phyloP scores from a whole-genome alignment of 2,888 invertebrate genomes.

The Leptogaster cylindrica region DNA sequence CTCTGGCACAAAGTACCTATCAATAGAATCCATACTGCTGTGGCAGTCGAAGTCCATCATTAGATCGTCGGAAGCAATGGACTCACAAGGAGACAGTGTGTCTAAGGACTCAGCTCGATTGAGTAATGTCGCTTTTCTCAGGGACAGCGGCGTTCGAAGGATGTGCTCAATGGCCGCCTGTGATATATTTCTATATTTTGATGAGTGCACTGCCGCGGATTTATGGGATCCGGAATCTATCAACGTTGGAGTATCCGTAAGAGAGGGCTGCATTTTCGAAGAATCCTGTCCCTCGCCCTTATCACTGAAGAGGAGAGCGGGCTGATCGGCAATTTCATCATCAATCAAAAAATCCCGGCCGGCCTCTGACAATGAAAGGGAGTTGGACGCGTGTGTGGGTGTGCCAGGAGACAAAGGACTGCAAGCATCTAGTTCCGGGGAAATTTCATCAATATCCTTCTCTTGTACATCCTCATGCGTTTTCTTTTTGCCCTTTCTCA shows the following conservation, averaged over 20 bases:
- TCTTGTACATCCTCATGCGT: slow-evolving; percentile 62
- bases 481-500: slow-evolving; percentile 54
- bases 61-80: slow-evolving; percentile 84
- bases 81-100: slow-evolving; percentile 82
- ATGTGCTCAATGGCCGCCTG: slow-evolving; percentile 62
- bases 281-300: slow-evolving; percentile 57
- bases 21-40: slow-evolving; percentile 62
- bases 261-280: slow-evolving; percentile 62
- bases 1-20: slow-evolving; percentile 52
- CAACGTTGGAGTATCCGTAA: slow-evolving; percentile 61
- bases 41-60: slow-evolving; percentile 82
- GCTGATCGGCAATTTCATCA: slow-evolving; percentile 91
- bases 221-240: slow-evolving; percentile 58
- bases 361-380: slow-evolving; percentile 77
- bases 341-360: slow-evolving; percentile 83
- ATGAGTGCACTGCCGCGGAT: slow-evolving; percentile 55
- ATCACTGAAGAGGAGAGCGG: slow-evolving; percentile 79
- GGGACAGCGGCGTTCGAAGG: slow-evolving; percentile 57
- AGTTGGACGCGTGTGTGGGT: slow-evolving; percentile 80
- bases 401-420: slow-evolving; percentile 74
- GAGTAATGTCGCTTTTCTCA: slow-evolving; percentile 60
- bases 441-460: slow-evolving; percentile 63
- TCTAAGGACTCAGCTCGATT: slow-evolving; percentile 76
- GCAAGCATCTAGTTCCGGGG: slow-evolving; percentile 59
- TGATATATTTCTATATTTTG: slow-evolving; percentile 57